Percentiles rank a stretch among this genome's conserved stretches.
Conservation (phyloP, 2,797 vertebrate species). For the Glossophaga mutica region DNA sequence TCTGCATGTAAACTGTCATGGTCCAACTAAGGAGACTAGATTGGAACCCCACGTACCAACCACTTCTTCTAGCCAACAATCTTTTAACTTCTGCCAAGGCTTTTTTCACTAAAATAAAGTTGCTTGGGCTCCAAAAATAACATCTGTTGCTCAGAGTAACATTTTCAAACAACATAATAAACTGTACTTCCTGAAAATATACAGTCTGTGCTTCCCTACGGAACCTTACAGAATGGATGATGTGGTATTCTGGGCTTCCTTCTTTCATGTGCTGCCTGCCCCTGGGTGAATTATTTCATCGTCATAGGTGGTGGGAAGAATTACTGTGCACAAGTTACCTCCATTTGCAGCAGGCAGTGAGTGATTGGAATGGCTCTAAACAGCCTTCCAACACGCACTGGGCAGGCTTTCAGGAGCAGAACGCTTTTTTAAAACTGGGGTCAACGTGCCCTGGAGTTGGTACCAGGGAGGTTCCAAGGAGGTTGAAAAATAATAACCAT, state of each 20-base stretch:
- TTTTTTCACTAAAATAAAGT: conserved; percentile 65
- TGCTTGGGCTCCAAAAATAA: conserved; percentile 70
- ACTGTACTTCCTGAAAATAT: conserved; percentile 68
- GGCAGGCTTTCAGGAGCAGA: background rate
- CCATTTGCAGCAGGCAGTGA: background rate
- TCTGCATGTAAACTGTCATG: conserved; percentile 26
- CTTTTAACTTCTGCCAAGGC: conserved; percentile 72
- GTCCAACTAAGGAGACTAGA: background rate
- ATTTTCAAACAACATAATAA: conserved; percentile 74
- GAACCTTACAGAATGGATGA: background rate
- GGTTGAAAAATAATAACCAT: background rate
- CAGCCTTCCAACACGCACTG: background rate
- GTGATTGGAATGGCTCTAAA: background rate
- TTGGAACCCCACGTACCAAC: conserved; percentile 46
- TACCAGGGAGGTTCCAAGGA: background rate
- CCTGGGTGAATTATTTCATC: background rate
- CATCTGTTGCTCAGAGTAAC: conserved; percentile 76
- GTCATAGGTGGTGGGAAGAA: background rate
- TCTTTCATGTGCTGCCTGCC: background rate
- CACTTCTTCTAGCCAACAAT: conserved; percentile 46
- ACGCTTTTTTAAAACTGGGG: background rate
- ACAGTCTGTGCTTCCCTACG: conserved; percentile 47
- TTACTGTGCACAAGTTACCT: background rate
- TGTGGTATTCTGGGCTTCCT: background rate
- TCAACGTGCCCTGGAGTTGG: background rate